Conservation (phyloP, 2,797 vertebrate genomes). For the Chelon labrosus region DNA sequence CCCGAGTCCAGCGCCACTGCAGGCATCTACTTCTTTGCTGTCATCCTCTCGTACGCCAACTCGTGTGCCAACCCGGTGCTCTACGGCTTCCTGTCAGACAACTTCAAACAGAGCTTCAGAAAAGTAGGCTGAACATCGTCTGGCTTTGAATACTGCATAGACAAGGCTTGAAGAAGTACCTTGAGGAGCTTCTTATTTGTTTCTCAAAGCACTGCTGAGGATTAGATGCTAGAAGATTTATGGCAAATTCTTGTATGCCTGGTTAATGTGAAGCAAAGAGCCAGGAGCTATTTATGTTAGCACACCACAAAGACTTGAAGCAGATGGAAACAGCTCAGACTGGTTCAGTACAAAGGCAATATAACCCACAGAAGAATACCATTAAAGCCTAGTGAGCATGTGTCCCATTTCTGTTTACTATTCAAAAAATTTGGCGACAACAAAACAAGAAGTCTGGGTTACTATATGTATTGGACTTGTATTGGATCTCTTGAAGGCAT, state of each 20-base stretch:
- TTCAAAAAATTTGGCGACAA: too few species aligned
- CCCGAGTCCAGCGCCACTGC: slow-evolving; percentile 91
- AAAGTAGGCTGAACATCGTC: slow-evolving; percentile 79
- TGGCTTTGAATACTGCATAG: not conserved
- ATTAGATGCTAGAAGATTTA: not conserved
- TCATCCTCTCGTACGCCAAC: slow-evolving; percentile 95
- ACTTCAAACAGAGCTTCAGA: slow-evolving; percentile 96
- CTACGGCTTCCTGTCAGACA: slow-evolving; percentile 95
- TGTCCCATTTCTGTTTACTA: too few species aligned
- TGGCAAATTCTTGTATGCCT: not conserved
- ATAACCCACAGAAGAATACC: too few species aligned
- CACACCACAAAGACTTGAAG: too few species aligned
- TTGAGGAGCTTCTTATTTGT: too few species aligned
- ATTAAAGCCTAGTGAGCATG: too few species aligned
- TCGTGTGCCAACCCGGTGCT: slow-evolving; percentile 97
- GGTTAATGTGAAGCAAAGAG: not conserved
- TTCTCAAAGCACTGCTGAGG: not conserved
- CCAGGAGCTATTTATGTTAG: too few species aligned
- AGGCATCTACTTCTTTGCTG: slow-evolving; percentile 94
- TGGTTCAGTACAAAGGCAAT: too few species aligned
- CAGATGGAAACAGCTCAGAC: too few species aligned
- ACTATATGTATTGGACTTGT: too few species aligned
- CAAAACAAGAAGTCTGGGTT: too few species aligned
- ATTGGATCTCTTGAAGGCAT: too few species aligned
- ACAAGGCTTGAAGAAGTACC: not conserved